Conservation (phyloP, 2,888 invertebrate species). For the Callimorpha dominula region DNA sequence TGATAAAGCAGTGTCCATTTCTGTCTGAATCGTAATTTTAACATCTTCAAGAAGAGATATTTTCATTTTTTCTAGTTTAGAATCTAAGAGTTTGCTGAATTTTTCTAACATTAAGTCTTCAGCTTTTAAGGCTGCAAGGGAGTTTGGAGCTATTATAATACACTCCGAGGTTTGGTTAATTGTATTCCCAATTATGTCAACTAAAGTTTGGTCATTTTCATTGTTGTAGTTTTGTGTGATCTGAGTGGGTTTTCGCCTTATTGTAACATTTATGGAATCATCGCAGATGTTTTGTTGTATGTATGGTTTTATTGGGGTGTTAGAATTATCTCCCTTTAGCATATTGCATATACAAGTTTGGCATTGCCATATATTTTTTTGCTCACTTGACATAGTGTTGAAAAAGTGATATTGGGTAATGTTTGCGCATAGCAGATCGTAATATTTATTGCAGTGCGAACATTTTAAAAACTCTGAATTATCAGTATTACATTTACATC, state of each 20-base stretch:
- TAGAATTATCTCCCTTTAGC: not conserved
- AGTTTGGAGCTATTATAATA: not conserved
- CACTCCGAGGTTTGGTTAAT: not conserved
- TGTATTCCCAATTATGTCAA: not conserved
- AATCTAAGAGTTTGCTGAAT: not conserved
- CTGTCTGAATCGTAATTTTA: not conserved
- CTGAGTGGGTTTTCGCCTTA: not conserved
- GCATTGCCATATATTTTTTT: not conserved
- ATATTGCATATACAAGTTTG: not conserved
- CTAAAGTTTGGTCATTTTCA: not conserved
- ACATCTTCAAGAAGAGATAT: not conserved
- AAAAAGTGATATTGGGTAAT: not conserved
- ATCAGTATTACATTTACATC: not conserved
- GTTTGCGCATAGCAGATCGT: conserved; percentile 2
- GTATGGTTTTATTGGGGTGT: too few species aligned
- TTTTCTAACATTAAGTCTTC: not conserved
- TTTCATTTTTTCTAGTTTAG: conserved; percentile 1
- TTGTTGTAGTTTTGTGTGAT: not conserved
- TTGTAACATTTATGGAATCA: not conserved
- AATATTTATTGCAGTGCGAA: not conserved
- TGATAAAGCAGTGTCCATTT: not conserved
- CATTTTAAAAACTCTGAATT: not conserved
- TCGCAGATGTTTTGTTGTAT: too few species aligned
- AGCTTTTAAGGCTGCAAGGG: not conserved
- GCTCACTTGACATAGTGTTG: not conserved